phyloP scores from a whole-genome alignment of 92 coral and sea anemone genomes.

The Porites rus region DNA sequence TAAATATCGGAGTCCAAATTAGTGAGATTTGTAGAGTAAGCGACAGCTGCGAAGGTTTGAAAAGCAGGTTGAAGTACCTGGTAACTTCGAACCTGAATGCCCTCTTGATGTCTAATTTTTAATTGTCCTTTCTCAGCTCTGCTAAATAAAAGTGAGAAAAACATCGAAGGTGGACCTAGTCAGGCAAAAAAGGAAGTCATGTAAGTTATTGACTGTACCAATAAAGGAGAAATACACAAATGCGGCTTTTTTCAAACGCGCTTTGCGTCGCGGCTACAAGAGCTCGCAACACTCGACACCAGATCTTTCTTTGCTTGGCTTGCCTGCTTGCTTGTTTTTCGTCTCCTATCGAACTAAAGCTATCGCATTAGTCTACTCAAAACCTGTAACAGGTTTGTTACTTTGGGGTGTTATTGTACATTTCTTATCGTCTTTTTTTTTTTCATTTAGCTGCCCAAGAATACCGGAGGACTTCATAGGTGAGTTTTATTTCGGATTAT shows the following conservation, averaged over 20 bases:
- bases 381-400: not conserved
- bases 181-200: not conserved
- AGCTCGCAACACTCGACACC: too few relatives aligned
- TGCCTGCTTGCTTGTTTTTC: not conserved
- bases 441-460: not conserved
- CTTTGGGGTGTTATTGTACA: not conserved
- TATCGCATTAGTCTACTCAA: not conserved
- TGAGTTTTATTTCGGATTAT: not conserved
- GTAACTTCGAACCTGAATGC: not conserved
- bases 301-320: too few relatives aligned
- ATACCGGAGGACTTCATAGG: constrained; percentile 21
- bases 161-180: not conserved
- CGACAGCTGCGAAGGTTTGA: too few relatives aligned
- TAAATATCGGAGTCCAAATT: too few relatives aligned
- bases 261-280: not conserved
- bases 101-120: not conserved
- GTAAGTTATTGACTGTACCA: not conserved
- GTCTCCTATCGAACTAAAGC: too few relatives aligned
- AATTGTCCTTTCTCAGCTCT: not conserved
- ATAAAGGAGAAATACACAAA: too few relatives aligned
- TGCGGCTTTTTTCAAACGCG: not conserved
- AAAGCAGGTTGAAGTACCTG: too few relatives aligned
- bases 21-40: too few relatives aligned
- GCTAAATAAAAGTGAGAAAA: not conserved
- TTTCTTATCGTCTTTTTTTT: not conserved